These are phyloP conservation scores for Gila orcuttii DNA, from an alignment of 2,113 vertebrate species.

Conservation along the genomic window DNA sequence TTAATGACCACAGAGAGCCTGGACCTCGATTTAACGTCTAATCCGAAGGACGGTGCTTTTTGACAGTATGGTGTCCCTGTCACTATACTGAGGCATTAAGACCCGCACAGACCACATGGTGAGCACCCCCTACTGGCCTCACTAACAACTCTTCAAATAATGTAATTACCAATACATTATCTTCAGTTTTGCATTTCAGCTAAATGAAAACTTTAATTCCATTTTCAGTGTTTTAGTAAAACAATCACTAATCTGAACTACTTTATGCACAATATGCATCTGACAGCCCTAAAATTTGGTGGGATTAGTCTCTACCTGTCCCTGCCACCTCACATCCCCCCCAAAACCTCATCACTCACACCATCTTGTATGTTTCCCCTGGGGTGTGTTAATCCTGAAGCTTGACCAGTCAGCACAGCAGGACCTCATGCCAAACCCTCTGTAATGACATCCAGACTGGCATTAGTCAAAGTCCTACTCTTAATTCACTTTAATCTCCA, in stretches of 20 bases:
- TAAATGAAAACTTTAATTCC: neutral
- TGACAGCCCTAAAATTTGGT: neutral
- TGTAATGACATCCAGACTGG: constrained; percentile 21
- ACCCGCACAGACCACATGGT: no score
- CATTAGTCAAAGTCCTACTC: constrained; percentile 36
- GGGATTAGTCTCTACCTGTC: constrained; percentile 8
- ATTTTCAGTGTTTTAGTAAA: neutral
- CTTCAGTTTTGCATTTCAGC: neutral
- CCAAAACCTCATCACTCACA: constrained; percentile 24
- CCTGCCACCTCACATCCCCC: neutral
- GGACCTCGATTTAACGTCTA: no score
- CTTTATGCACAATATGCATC: neutral
- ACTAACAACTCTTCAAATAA: no score
- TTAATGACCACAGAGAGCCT: no score
- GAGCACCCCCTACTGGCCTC: no score
- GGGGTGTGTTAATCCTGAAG: constrained; percentile 34
- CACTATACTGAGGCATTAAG: no score
- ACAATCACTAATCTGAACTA: neutral
- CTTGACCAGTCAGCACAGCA: constrained; percentile 39
- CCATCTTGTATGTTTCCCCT: constrained; percentile 39
- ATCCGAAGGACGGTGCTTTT: no score
- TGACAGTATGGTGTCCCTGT: no score
- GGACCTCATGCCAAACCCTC: constrained; percentile 23
- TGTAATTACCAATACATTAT: neutral
- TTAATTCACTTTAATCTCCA: constrained; percentile 42